These are phyloP conservation scores for Vimba vimba DNA, from an alignment of 2,113 vertebrate species.

Conservation along the genomic window DNA sequence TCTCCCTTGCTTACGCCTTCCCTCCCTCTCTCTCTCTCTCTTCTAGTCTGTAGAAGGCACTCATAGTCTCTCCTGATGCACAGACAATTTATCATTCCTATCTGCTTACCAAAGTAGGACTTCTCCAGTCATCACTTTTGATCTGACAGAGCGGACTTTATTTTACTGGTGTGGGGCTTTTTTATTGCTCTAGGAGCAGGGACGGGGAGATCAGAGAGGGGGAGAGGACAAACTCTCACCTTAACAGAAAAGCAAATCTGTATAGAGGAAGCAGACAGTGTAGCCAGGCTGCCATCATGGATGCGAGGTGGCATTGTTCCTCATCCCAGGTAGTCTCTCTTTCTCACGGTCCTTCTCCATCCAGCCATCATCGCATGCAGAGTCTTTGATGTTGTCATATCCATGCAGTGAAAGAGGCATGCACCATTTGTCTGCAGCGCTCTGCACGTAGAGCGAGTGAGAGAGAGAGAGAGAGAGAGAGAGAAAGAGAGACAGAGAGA, in stretches of 20 bases:
- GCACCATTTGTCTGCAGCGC: constrained; percentile 49
- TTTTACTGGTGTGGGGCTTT: constrained; percentile 80
- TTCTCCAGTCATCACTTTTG: constrained; percentile 82
- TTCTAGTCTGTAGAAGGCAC: constrained; percentile 78
- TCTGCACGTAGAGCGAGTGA: constrained; percentile 33
- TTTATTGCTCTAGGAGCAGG: constrained; percentile 82
- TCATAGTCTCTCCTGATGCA: constrained; percentile 93
- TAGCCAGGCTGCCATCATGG: constrained; percentile 93
- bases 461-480: constrained; percentile 23
- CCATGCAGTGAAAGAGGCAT: constrained; percentile 54
- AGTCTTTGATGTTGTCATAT: constrained; percentile 41
- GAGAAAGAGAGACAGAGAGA: not conserved
- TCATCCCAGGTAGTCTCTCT: constrained; percentile 93
- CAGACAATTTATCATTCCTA: constrained; percentile 89
- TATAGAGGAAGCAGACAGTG: constrained; percentile 61
- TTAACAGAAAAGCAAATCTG: constrained; percentile 56
- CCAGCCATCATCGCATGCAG: constrained; percentile 82
- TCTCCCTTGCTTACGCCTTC: constrained; percentile 39
- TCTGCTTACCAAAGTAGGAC: constrained; percentile 92
- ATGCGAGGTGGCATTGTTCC: constrained; percentile 98
- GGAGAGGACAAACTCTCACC: constrained; percentile 47
- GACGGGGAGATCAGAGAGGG: constrained; percentile 66
- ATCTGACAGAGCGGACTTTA: constrained; percentile 89
- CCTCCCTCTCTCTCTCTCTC: constrained; percentile 54
- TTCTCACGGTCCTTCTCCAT: constrained; percentile 81